Conservation (phyloP, 2,797 vertebrate genomes). For the Myotis daubentonii region DNA sequence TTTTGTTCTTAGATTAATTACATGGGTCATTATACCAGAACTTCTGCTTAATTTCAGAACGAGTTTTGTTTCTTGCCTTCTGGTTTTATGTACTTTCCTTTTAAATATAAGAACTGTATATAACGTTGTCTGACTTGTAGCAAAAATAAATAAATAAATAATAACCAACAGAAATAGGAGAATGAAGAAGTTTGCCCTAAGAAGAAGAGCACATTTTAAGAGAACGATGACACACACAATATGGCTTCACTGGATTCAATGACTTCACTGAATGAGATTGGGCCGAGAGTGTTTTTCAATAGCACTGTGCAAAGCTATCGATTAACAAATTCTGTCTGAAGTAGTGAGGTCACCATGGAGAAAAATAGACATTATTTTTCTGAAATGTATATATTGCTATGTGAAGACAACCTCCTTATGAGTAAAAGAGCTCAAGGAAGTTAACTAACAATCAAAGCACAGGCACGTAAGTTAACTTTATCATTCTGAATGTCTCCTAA, state of each 20-base stretch:
- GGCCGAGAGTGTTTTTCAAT: neutral
- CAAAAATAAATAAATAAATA: neutral
- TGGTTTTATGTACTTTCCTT: constrained; percentile 68
- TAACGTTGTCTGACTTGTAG: constrained; percentile 62
- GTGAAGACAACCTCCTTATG: neutral
- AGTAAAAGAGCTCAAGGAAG: neutral
- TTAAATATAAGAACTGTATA: constrained; percentile 51
- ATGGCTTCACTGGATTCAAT: neutral
- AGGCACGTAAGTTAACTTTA: neutral
- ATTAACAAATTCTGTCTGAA: neutral
- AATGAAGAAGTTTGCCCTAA: neutral
- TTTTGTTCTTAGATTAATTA: constrained; percentile 86
- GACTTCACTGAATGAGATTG: neutral
- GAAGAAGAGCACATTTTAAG: neutral
- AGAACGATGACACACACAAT: neutral
- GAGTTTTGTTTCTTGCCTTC: constrained; percentile 67
- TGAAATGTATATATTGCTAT: neutral
- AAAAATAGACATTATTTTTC: neutral
- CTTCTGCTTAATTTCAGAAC: constrained; percentile 77
- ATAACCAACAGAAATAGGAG: neutral
- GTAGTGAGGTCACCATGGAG: neutral
- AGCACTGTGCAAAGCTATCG: neutral
- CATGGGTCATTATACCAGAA: constrained; percentile 84
- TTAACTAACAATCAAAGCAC: neutral
- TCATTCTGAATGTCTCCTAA: neutral